phyloP scores from a whole-genome alignment of 2,113 vertebrate genomes.

The Scolopax mira region DNA sequence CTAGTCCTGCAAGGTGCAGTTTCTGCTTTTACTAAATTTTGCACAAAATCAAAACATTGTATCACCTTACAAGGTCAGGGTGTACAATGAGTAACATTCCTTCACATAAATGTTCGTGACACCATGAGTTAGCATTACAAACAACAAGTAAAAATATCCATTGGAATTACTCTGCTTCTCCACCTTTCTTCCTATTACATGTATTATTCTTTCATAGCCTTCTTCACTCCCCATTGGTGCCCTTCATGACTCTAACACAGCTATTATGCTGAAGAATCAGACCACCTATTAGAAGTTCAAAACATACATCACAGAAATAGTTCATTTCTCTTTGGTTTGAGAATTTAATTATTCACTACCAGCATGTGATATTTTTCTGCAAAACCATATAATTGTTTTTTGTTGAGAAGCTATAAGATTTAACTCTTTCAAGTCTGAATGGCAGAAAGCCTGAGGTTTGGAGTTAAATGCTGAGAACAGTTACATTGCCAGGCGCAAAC shows the following conservation, averaged over 20 bases:
- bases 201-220: neutral
- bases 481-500: neutral
- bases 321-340: constrained; percentile 32
- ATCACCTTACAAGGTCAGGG: neutral
- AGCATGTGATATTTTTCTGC: neutral
- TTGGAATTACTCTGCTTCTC: neutral
- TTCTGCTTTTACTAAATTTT: neutral
- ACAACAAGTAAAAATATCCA: neutral
- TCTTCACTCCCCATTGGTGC: neutral
- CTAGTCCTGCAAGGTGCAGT: neutral
- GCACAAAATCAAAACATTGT: neutral
- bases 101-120: neutral
- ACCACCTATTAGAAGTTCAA: constrained; percentile 38
- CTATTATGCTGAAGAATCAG: constrained; percentile 16
- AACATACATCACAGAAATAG: constrained; percentile 25
- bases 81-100: neutral
- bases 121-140: neutral
- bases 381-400: neutral
- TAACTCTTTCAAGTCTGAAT: neutral
- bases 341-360: constrained; percentile 34
- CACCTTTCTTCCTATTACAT: neutral
- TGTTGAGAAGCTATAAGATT: neutral
- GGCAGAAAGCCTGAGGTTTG: neutral
- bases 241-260: neutral
- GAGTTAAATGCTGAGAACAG: neutral